Percentiles rank a stretch among this genome's conserved stretches.
Conservation (phyloP, 2,797 vertebrate species). For the Myotis vivesi region DNA sequence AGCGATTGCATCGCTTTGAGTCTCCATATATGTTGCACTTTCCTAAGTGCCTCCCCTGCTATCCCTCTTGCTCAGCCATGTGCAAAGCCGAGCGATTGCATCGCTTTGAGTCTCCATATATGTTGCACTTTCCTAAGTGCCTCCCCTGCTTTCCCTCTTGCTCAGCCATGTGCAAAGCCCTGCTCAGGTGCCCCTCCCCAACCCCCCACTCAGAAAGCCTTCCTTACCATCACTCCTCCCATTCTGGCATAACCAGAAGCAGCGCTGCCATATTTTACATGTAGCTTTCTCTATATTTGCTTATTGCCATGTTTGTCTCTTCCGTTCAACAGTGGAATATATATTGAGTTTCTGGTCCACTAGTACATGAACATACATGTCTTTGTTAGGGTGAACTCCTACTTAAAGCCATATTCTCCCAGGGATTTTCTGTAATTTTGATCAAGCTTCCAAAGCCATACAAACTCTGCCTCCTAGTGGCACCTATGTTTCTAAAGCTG, state of each 20-base stretch:
- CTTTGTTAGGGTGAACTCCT: neutral
- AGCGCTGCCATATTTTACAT: neutral
- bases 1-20: neutral
- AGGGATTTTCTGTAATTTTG: neutral
- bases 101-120: neutral
- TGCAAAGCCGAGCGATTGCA: neutral
- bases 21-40: neutral
- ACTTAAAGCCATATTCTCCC: neutral
- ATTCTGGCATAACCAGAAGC: neutral
- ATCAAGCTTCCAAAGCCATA: neutral
- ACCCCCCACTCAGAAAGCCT: neutral
- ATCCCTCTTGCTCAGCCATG: neutral
- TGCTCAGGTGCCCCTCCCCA: too few species aligned
- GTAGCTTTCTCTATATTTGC: neutral
- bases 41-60: accelerated
- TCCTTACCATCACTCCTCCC: neutral
- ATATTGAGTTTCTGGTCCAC: neutral
- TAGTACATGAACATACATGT: neutral
- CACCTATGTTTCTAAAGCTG: neutral
- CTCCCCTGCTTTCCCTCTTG: neutral
- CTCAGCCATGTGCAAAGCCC: neutral
- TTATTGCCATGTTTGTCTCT: neutral
- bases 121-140: neutral
- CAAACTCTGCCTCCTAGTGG: neutral
- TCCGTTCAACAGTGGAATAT: neutral